Conservation (phyloP, 2,113 vertebrate genomes). For the Onychostoma macrolepis region DNA sequence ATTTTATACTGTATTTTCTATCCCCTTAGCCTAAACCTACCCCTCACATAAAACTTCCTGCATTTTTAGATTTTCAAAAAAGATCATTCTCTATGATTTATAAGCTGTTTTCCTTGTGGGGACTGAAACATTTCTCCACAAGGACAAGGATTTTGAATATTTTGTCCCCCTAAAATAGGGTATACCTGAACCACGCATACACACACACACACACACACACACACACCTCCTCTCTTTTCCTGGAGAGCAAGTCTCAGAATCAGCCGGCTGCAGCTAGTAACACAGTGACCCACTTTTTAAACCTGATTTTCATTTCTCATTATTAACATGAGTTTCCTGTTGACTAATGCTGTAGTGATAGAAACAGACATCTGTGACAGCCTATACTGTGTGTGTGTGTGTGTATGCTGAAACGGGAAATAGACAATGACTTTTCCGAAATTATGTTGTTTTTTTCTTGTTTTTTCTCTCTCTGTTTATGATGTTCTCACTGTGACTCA, state of each 20-base stretch:
- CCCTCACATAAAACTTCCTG: not conserved
- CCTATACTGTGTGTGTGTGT: not conserved
- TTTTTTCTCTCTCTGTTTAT: not conserved
- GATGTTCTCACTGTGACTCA: not conserved
- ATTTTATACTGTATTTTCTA: too few species aligned
- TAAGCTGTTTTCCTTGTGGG: not conserved
- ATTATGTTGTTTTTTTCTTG: not conserved
- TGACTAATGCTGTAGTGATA: not conserved
- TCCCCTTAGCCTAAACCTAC: not conserved
- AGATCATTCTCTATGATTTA: not conserved
- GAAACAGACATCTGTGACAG: not conserved
- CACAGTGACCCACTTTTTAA: conserved; percentile 21
- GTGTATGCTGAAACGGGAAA: not conserved
- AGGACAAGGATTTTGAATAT: too few species aligned
- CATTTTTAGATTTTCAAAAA: not conserved
- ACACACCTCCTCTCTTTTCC: not conserved
- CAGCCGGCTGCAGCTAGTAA: not conserved
- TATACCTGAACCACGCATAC: not conserved
- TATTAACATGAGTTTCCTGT: conserved; percentile 12
- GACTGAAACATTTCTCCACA: too few species aligned
- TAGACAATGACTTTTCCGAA: not conserved
- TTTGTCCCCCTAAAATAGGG: too few species aligned
- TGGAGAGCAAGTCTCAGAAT: not conserved
- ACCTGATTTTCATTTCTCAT: not conserved
- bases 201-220: conserved; percentile 51